A percentile compares a stretch with the other conserved stretches of the same genome.
Evolutionary conservation across 1,140 invertebrate species (phyloP).

Genomic region (Apolygus lucorum): DNA sequence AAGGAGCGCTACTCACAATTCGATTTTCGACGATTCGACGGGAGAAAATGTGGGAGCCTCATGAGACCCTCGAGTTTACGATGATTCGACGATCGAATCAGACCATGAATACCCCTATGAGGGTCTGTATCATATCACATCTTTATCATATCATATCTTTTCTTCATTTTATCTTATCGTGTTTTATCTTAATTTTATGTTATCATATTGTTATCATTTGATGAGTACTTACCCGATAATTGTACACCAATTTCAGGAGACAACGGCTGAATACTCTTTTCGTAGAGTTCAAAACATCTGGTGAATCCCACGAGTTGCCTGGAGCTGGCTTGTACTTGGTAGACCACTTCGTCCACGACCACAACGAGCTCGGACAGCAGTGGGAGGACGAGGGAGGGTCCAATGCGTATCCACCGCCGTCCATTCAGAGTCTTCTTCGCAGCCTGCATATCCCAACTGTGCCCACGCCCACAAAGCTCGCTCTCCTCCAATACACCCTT

Average conservation of each 20-base stretch:
- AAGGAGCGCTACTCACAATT: too few relatives aligned
- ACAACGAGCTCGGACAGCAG: neutral
- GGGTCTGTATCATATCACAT: too few relatives aligned
- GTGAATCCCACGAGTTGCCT: neutral
- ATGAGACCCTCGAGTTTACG: too few relatives aligned
- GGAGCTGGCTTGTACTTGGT: neutral
- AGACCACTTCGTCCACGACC: neutral
- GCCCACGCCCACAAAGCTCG: neutral
- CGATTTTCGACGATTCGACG: too few relatives aligned
- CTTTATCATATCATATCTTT: too few relatives aligned
- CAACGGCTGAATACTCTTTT: neutral
- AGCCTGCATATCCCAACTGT: neutral
- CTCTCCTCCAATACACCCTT: neutral
- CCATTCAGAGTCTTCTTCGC: neutral
- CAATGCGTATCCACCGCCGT: neutral
- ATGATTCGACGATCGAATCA: too few relatives aligned
- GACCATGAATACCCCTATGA: too few relatives aligned
- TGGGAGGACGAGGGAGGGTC: neutral
- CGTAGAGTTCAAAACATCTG: neutral
- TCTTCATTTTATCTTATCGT: too few relatives aligned
- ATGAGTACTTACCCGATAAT: too few relatives aligned
- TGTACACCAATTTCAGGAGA: slow-evolving; percentile 9
- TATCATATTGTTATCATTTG: too few relatives aligned
- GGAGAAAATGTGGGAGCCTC: too few relatives aligned
- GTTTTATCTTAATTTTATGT: too few relatives aligned